Conservation (phyloP, 2,888 invertebrate genomes). For the Salticus scenicus region DNA sequence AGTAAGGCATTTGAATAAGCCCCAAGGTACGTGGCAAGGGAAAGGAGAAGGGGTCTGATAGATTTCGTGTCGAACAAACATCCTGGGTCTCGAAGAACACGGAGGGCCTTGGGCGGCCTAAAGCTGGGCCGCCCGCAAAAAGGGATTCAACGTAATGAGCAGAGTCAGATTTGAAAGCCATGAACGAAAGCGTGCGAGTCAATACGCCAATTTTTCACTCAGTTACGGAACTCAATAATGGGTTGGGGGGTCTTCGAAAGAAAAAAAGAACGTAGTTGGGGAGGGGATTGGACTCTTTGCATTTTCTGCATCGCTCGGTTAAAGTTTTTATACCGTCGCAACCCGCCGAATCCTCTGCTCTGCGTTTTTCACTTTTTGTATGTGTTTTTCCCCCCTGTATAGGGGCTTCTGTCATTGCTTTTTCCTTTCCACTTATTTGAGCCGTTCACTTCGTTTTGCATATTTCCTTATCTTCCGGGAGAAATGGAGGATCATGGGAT, state of each 20-base stretch:
- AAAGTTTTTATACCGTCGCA: slow-evolving; percentile 66
- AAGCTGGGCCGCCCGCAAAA: slow-evolving; percentile 61
- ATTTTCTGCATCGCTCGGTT: slow-evolving; percentile 69
- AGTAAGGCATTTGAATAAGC: slow-evolving; percentile 70
- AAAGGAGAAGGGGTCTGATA: slow-evolving; percentile 50
- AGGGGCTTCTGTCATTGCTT: slow-evolving; percentile 41
- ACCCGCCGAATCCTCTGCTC: slow-evolving; percentile 55
- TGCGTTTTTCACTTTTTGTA: slow-evolving; percentile 35
- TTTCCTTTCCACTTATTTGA: slow-evolving; percentile 64
- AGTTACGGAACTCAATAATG: slow-evolving; percentile 67
- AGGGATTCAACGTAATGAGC: slow-evolving; percentile 67
- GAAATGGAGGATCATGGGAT: slow-evolving; percentile 45
- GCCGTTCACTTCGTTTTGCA: slow-evolving; percentile 65
- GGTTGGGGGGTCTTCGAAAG: slow-evolving; percentile 43
- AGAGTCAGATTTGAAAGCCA: slow-evolving; percentile 57
- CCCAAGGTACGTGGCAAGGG: slow-evolving; percentile 20
- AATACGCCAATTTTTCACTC: slow-evolving; percentile 70
- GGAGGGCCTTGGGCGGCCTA: slow-evolving; percentile 26
- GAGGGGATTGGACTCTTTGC: slow-evolving; percentile 58
- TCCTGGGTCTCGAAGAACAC: slow-evolving; percentile 61
- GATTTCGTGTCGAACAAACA: slow-evolving; percentile 69
- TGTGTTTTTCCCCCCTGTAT: slow-evolving; percentile 23
- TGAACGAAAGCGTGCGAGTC: slow-evolving; percentile 50
- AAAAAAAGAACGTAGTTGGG: not conserved
- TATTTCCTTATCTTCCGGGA: slow-evolving; percentile 54